Base-by-base conservation (phyloP, 2,888 invertebrate species). In the Teleogryllus oceanicus region DNA sequence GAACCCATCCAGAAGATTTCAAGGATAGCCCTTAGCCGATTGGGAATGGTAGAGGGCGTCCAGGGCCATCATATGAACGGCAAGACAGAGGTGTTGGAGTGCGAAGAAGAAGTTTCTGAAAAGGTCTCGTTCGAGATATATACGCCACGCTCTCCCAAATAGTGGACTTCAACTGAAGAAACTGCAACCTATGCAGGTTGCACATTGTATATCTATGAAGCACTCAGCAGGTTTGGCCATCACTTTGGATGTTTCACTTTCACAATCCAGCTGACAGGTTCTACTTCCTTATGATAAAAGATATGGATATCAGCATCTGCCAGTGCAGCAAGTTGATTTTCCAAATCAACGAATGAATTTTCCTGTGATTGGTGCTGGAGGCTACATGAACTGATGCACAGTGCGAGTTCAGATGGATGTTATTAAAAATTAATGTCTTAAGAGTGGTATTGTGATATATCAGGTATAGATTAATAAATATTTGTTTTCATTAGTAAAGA, bases 101-200 rank as follows among this genome's bases (percentile, higher is more conserved):
- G 81, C 81, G 81, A 85, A 37, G 87, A 86, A 84, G 78, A 87
- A 85, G 82, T 86, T 83, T 83, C 84, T 80, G 80, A 84, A 49
- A 78, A 82, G 78, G 81, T 84, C 80, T 85, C 87, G 76, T 87
- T 83, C 86, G 87, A 81, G 88, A 87, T 81, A 87, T 86, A 86
- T 87, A 50, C 84, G 86, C 11, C 86, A 78, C 87, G 87, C 80
- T 87, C 87, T 80, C 87, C 86, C 84, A 89, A 85, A 88, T 87
- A 87, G 86, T 86, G 75, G 77, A 20, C 77, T 76, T 50, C 51
- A 51, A 18, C 13, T 62, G 13, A 62, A 62, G 37, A 62, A 62
- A 62, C n/a, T 13, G 62, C n/a, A n/a, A 62, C 62, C 8, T 16
- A 8, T 62, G n/a, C 62, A 62, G 10, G 37, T 37, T 62, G 62